These are phyloP conservation scores for Poeciliopsis gracilis DNA, from an alignment of 2,797 vertebrate species.

Conservation along the genomic window DNA sequence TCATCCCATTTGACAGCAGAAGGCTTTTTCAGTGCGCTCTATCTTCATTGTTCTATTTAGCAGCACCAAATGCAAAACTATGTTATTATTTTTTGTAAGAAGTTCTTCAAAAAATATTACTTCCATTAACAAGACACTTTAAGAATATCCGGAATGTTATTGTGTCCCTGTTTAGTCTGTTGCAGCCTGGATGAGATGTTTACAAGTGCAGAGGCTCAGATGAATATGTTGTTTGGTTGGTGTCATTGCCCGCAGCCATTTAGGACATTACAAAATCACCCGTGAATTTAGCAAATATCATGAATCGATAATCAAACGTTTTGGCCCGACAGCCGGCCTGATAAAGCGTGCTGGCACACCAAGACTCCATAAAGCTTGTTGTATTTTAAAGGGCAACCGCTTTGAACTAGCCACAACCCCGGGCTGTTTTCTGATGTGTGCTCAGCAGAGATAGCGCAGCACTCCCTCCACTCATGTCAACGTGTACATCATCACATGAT, in stretches of 20 bases:
- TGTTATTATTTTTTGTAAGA: background rate
- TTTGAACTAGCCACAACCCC: slow-evolving; percentile 73
- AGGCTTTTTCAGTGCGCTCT: background rate
- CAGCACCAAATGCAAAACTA: background rate
- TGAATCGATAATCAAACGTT: slow-evolving; percentile 52
- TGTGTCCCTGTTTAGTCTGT: slow-evolving; percentile 18
- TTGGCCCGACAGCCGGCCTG: slow-evolving; percentile 55
- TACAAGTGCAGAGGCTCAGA: slow-evolving; percentile 40
- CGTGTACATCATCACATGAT: slow-evolving; percentile 57
- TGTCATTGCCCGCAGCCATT: slow-evolving; percentile 53
- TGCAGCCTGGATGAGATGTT: slow-evolving; percentile 34
- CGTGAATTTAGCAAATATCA: slow-evolving; percentile 68
- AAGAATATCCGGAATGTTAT: background rate
- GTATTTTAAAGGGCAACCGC: slow-evolving; percentile 78
- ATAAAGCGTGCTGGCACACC: slow-evolving; percentile 58
- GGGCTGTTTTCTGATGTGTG: slow-evolving; percentile 76
- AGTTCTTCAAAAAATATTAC: background rate
- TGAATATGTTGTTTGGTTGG: slow-evolving; percentile 63
- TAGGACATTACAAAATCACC: slow-evolving; percentile 63
- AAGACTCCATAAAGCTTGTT: slow-evolving; percentile 63
- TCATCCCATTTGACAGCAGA: slow-evolving; percentile 12
- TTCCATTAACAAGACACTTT: background rate
- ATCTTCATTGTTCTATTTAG: background rate
- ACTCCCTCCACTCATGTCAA: slow-evolving; percentile 64
- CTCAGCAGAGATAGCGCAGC: slow-evolving; percentile 69